Conservation (phyloP, 2,888 invertebrate species). For the Tyria jacobaeae region DNA sequence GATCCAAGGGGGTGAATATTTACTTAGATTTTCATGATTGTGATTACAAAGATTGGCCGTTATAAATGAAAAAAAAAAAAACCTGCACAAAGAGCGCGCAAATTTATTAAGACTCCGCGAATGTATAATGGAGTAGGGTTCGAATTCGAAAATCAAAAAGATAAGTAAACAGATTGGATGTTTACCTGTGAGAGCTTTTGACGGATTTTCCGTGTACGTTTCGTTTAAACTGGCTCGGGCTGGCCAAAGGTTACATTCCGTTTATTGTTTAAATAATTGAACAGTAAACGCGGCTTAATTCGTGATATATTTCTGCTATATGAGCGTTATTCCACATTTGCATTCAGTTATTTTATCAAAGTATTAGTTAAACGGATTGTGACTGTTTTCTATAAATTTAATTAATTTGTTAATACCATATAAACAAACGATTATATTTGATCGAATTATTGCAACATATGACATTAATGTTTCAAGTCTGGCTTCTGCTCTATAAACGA, state of each 20-base stretch:
- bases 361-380: constrained; percentile 9
- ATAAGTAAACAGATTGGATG: constrained; percentile 27
- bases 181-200: constrained; percentile 42
- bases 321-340: constrained; percentile 20
- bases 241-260: constrained; percentile 32
- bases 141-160: constrained; percentile 27
- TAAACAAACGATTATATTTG: no score
- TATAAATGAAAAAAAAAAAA: constrained; percentile 27
- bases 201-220: constrained; percentile 34
- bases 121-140: constrained; percentile 20
- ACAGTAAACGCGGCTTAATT: constrained; percentile 36
- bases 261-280: constrained; percentile 42
- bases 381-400: no score
- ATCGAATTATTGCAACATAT: no score
- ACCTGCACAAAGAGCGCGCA: constrained; percentile 30
- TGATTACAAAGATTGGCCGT: constrained; percentile 32
- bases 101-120: constrained; percentile 36
- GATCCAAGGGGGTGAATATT: constrained; percentile 48
- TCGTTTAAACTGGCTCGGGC: constrained; percentile 23
- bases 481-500: no score
- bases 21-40: constrained; percentile 49
- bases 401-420: no score
- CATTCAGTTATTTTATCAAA: constrained; percentile 17
- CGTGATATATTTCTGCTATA: constrained; percentile 38
- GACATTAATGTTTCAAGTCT: no score